Conservation (phyloP, 1,140 invertebrate genomes). For the Cotesia typhae region DNA sequence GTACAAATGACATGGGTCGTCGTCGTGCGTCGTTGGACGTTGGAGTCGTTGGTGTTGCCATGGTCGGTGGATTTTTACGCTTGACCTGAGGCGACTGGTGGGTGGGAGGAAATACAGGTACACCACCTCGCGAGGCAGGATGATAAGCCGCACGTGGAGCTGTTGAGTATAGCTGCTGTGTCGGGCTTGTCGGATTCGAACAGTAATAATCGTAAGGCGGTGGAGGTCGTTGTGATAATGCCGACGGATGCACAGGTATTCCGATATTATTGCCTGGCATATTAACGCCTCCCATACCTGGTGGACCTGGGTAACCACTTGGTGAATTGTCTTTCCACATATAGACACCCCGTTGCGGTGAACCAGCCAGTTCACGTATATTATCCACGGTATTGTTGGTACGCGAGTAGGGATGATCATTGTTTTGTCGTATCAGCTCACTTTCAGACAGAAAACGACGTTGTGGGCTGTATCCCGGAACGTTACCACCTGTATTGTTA, state of each 20-base stretch:
- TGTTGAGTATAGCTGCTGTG: slow-evolving; percentile 68
- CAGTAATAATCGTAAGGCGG: slow-evolving; percentile 69
- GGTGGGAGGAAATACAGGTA: slow-evolving; percentile 74
- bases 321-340: slow-evolving; percentile 83
- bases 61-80: slow-evolving; percentile 62
- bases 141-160: slow-evolving; percentile 65
- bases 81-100: slow-evolving; percentile 73
- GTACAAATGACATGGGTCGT: slow-evolving; percentile 91
- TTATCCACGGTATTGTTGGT: slow-evolving; percentile 70
- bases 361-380: slow-evolving; percentile 81
- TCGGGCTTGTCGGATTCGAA: slow-evolving; percentile 81
- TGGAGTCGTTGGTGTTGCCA: slow-evolving; percentile 62
- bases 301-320: slow-evolving; percentile 54
- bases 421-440: slow-evolving; percentile 78
- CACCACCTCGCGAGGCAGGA: slow-evolving; percentile 72
- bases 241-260: slow-evolving; percentile 50
- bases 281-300: slow-evolving; percentile 31
- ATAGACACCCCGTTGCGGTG: slow-evolving; percentile 83
- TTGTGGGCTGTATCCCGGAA: slow-evolving; percentile 73
- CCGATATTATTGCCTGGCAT: slow-evolving; percentile 46
- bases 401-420: slow-evolving; percentile 64
- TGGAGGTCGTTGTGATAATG: slow-evolving; percentile 55
- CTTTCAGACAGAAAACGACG: slow-evolving; percentile 86
- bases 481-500: slow-evolving; percentile 45
- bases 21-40: slow-evolving; percentile 64